Evolutionary conservation across 1,140 invertebrate species (phyloP), one percentile per base, ranked within the genome.

Genomic region (Dolichoris vasculosae): DNA sequence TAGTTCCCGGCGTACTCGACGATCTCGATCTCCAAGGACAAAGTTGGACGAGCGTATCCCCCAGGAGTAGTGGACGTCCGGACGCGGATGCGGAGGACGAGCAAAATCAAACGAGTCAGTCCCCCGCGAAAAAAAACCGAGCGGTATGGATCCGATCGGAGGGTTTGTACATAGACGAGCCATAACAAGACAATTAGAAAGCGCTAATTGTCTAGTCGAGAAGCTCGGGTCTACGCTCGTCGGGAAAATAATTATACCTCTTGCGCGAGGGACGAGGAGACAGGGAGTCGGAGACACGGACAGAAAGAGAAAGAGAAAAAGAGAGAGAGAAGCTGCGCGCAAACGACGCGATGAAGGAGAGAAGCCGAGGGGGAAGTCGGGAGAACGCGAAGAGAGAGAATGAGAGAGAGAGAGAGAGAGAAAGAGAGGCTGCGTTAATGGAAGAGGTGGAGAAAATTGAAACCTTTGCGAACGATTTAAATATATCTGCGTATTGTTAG

Each of bases 401-500:
- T 11, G 69, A 9, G 69, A 73, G 1, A 15, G n/a, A 40, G 17
- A 67, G 59, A 67, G 20, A 51, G 23, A 32, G 13, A 13, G 59
- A 40, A 1, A 30, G 43, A 78, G 83, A 84, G 35, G 40, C 59
- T 23, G 38, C 84, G 55, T 69, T 86, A 82, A 86, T 82, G 71
- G 59, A 85, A 67, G 79, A 82, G 84, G 71, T 77, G 84, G 79
- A 76, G 71, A 86, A 82, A 82, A 86, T 86, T 82, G 71, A 86
- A 86, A 86, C 26, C 76, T 84, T 79, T n/a, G 32, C 48, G 23
- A 69, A 63, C 46, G 83, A 79, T 85, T 85, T 82, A 85, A 81
- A 82, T 85, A 82, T 86, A 86, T 86, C 79, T 82, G 55, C 84
- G 84, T 86, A 86, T 86, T 82, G 79, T 86, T 77, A 17, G 69